phyloP scores from a whole-genome alignment of 2,113 vertebrate species.

The Sapajus apella region DNA sequence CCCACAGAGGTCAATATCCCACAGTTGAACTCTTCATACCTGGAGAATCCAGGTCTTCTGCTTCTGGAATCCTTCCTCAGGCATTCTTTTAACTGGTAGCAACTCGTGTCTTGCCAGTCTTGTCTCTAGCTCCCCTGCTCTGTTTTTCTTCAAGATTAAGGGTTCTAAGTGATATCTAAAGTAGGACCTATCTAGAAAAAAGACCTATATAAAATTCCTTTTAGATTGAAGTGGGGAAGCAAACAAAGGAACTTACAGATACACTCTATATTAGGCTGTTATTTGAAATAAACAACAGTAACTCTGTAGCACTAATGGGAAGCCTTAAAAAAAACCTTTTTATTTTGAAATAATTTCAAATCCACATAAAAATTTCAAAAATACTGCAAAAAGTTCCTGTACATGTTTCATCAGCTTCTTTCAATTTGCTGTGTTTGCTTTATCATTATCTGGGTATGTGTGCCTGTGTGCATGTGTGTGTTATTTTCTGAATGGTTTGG shows the following conservation, averaged over 20 bases:
- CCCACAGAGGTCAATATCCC: neutral
- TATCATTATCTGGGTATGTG: neutral
- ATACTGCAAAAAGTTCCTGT: neutral
- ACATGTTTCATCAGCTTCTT: neutral
- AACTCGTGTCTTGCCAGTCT: neutral
- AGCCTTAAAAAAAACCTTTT: neutral
- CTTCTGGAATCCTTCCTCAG: neutral
- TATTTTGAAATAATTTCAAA: constrained; percentile 41
- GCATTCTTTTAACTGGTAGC: neutral
- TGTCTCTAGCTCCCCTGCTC: neutral
- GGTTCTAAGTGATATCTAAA: neutral
- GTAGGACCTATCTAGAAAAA: neutral
- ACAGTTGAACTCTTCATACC: neutral
- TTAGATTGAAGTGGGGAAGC: neutral
- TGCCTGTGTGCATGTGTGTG: neutral
- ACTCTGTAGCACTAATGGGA: neutral
- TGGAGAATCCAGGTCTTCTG: neutral
- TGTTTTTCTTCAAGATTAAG: neutral
- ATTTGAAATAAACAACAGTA: neutral
- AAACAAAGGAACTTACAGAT: neutral
- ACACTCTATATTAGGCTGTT: neutral
- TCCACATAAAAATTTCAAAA: neutral
- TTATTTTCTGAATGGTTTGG: neutral
- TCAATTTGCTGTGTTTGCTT: neutral
- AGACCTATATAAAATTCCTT: neutral